Base-by-base conservation (phyloP, 2,797 vertebrate genomes). In the Neosalanx taihuensis region DNA sequence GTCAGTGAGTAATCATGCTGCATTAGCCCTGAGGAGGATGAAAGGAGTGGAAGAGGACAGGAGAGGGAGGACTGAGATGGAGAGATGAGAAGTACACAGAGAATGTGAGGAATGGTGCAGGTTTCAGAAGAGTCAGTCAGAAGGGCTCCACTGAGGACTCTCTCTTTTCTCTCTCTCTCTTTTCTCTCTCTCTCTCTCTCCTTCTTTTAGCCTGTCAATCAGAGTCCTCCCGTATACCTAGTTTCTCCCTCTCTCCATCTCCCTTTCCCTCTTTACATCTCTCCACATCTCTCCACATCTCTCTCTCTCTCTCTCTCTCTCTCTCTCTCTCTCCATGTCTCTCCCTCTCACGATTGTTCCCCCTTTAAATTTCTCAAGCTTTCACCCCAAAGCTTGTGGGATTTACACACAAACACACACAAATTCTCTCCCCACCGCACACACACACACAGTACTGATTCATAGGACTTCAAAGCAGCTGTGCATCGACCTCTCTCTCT, bases 391-490 rank as follows among this genome's bases (percentile, higher is more conserved):
- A 79, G 77, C 79, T 81, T 81, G 81, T 78, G 76, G 82, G 82
- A 81, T 81, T 78, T 81, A 75, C 70, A 72, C 73, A 79, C 73
- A 79, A 70, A 68, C 63, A 15, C 59, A 6, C 61, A 63, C 30
- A 63, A 31, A 63, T 31, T 33, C 67, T 63, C 66, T 31, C 29
- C 53, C 17, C 15, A 29, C 35, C 64, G 56, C 60, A 59, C 31
- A 53, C 64, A 63, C 60, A 59, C 31, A 23, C 60, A 65, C 74
- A 29, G 41, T 46, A 70, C 76, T 68, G 76, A 78, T 79, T 81
- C 72, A 76, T 79, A 77, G 70, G 72, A 80, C 81, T 78, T 83
- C 81, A 83, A 81, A 80, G 83, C 35, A 35, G 71, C 69, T 72
- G 71, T 69, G 72, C 78, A 85, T 81, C 79, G 76, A 80, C 83